These are phyloP conservation scores for Porites australiensis DNA, from an alignment of 64 coral and sea anemone genomes.

Conservation along the genomic window DNA sequence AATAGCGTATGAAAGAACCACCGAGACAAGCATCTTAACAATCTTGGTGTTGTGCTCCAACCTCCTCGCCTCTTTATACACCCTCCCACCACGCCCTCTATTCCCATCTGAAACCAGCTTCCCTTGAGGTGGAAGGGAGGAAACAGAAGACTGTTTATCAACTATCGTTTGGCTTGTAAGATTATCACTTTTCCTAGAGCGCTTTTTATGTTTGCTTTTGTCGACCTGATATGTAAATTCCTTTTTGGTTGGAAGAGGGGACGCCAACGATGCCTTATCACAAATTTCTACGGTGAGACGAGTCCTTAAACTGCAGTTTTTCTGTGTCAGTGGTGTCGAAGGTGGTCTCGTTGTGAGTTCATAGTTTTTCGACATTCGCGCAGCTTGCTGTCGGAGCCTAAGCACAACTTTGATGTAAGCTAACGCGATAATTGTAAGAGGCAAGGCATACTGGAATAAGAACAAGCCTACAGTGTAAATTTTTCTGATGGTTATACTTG, in stretches of 20 bases:
- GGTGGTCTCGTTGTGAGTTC: neutral
- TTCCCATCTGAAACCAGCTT: neutral
- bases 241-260: neutral
- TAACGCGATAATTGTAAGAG: slow-evolving; percentile 21
- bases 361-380: slow-evolving; percentile 22
- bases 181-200: neutral
- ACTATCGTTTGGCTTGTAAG: neutral
- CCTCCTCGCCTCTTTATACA: slow-evolving; percentile 69
- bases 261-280: neutral
- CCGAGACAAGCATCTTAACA: slow-evolving; percentile 84
- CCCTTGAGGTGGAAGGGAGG: neutral
- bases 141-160: neutral
- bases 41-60: slow-evolving; percentile 89
- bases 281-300: neutral
- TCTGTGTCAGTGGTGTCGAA: neutral
- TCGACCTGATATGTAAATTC: neutral
- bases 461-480: slow-evolving; percentile 59
- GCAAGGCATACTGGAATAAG: slow-evolving; percentile 59
- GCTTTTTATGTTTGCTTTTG: neutral
- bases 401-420: slow-evolving; percentile 21
- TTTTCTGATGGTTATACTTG: slow-evolving; percentile 23
- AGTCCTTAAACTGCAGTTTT: neutral
- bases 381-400: slow-evolving; percentile 3
- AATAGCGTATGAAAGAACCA: slow-evolving; percentile 77
- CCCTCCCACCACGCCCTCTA: neutral